These are phyloP conservation scores for Abrostola tripartita DNA, from an alignment of 2,888 invertebrate genomes.

Conservation along the genomic window DNA sequence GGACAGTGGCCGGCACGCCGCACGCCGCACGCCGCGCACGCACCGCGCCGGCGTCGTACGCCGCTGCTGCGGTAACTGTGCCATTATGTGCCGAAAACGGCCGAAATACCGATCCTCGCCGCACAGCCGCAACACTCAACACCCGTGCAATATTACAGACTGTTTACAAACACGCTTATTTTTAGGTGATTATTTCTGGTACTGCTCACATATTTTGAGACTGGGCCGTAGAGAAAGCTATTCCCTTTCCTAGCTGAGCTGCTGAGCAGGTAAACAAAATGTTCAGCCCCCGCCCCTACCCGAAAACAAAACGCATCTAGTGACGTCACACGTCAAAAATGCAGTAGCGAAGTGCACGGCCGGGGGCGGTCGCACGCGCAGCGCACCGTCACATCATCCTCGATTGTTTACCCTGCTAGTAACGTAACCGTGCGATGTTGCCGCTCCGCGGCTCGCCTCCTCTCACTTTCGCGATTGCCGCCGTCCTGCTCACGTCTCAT, in stretches of 20 bases:
- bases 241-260: conserved; percentile 13
- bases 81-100: conserved; percentile 31
- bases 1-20: conserved; percentile 45
- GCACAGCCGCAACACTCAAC: conserved; percentile 28
- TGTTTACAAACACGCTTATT: conserved; percentile 60
- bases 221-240: conserved; percentile 6
- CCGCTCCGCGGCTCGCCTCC: conserved; percentile 82
- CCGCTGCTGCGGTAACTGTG: conserved; percentile 42
- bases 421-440: conserved; percentile 84
- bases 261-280: conserved; percentile 40
- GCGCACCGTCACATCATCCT: conserved; percentile 77
- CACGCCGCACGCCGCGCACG: conserved; percentile 14
- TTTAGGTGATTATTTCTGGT: conserved; percentile 53
- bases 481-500: conserved; percentile 64
- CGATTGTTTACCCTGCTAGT: conserved; percentile 86
- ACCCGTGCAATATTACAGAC: conserved; percentile 42
- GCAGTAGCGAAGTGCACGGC: conserved; percentile 83
- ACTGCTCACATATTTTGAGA: conserved; percentile 19
- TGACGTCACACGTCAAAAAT: conserved; percentile 82
- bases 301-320: conserved; percentile 48
- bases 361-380: conserved; percentile 83
- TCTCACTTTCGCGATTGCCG: conserved; percentile 85
- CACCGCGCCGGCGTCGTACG: conserved; percentile 23
- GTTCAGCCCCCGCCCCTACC: conserved; percentile 21
- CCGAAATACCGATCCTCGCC: conserved; percentile 36